A percentile compares a stretch with the other conserved stretches of the same genome.
These are phyloP conservation scores for Rhea pennata DNA, from an alignment of 2,113 vertebrate species.

Conservation along the genomic window DNA sequence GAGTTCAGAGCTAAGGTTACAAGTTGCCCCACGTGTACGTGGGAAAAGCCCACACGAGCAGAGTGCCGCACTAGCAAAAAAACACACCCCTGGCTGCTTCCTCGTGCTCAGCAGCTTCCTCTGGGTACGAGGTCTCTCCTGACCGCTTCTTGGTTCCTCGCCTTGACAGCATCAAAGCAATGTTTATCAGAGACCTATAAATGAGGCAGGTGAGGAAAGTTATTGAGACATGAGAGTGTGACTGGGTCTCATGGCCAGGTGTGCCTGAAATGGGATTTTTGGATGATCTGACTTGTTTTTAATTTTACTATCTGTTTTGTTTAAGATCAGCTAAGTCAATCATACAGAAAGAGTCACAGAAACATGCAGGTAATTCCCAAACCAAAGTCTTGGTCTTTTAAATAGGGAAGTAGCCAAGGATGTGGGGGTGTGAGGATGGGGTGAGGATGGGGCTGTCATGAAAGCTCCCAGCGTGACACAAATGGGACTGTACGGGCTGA, in stretches of 20 bases:
- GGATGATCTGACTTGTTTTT: not conserved
- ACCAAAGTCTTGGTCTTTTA: not conserved
- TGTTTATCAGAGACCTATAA: not conserved
- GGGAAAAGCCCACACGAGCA: not conserved
- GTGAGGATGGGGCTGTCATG: not conserved
- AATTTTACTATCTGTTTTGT: not conserved
- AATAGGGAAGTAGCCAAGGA: not conserved
- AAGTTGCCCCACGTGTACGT: not conserved
- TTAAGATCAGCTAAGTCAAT: not conserved
- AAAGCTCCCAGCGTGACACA: not conserved
- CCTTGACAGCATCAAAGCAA: not conserved
- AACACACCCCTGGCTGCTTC: not conserved
- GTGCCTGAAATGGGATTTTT: not conserved
- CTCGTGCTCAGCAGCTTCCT: not conserved
- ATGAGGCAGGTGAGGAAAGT: not conserved
- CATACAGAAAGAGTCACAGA: not conserved
- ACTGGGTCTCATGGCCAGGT: not conserved
- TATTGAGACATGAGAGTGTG: not conserved
- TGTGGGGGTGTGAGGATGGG: not conserved
- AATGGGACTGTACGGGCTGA: not conserved
- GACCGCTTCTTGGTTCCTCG: not conserved
- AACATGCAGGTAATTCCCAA: not conserved
- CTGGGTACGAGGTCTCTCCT: rapidly evolving
- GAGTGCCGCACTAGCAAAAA: not conserved
- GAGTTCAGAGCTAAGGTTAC: not conserved